Conservation (phyloP, 2,888 invertebrate genomes). For the Carabus problematicus region DNA sequence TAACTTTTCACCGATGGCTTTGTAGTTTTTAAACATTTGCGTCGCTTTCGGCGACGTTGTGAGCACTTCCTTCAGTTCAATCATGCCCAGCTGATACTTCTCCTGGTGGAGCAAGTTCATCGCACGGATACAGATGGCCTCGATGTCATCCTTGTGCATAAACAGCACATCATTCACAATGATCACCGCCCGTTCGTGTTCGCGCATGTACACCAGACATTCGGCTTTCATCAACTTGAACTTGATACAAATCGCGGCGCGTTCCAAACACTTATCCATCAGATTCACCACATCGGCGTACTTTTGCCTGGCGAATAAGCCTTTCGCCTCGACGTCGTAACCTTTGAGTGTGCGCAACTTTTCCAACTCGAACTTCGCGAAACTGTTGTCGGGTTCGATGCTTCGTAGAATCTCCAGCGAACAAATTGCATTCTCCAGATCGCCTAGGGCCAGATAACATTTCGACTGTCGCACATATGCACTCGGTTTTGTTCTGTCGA, state of each 20-base stretch:
- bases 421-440: constrained; percentile 25
- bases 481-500: constrained; percentile 19
- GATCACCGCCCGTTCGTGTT: constrained; percentile 19
- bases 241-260: constrained; percentile 26
- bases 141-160: constrained; percentile 35
- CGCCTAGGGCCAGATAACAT: constrained; percentile 27
- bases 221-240: constrained; percentile 30
- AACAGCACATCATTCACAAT: constrained; percentile 34
- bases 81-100: constrained; percentile 28
- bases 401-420: constrained; percentile 12
- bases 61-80: constrained; percentile 24
- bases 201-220: constrained; percentile 28
- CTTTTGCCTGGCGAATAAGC: constrained; percentile 9
- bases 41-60: constrained; percentile 13
- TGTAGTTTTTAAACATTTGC: constrained; percentile 25
- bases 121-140: constrained; percentile 27
- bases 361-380: constrained; percentile 20
- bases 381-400: constrained; percentile 21
- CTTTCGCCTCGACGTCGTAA: constrained; percentile 29
- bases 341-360: constrained; percentile 14
- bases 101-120: constrained; percentile 33
- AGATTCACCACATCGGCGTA: constrained; percentile 25
- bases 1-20: constrained; percentile 15
- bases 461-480: constrained; percentile 32
- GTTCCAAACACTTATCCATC: constrained; percentile 33